phyloP scores from a whole-genome alignment of 2,888 invertebrate genomes.

The Eugnorisma glareosa region DNA sequence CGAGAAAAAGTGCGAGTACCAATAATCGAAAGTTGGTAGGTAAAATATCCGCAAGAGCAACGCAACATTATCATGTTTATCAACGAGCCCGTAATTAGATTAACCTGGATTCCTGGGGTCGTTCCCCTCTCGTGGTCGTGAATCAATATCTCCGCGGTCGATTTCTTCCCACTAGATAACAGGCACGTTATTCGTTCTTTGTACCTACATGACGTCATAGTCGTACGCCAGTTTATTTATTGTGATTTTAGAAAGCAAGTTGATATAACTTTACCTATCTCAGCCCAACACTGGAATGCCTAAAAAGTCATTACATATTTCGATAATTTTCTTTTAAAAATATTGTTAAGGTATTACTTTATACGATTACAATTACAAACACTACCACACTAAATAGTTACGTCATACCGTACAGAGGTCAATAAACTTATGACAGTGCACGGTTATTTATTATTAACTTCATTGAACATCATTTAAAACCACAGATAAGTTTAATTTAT shows the following conservation, averaged over 20 bases:
- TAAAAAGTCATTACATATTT: not conserved
- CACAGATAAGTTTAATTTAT: not conserved
- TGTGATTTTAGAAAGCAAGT: not conserved
- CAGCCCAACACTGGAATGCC: not conserved
- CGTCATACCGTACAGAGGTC: constrained; percentile 21
- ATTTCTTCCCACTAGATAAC: constrained; percentile 22
- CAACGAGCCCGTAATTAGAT: constrained; percentile 1
- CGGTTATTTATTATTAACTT: constrained; percentile 32
- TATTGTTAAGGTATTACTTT: not conserved
- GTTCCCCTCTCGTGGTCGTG: constrained; percentile 36
- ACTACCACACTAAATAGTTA: not conserved
- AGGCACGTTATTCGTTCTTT: not conserved
- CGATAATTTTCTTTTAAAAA: not conserved
- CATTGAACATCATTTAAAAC: constrained; percentile 12
- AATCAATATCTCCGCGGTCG: constrained; percentile 51
- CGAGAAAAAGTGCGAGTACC: not conserved
- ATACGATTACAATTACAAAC: not conserved
- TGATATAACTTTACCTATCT: not conserved
- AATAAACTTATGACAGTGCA: constrained; percentile 24
- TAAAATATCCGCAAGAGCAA: not conserved
- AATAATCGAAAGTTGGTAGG: not conserved
- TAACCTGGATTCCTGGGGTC: constrained; percentile 30
- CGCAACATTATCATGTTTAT: not conserved
- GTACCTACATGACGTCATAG: not conserved
- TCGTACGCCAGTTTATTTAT: not conserved